These are phyloP conservation scores for Onychostruthus taczanowskii DNA, from an alignment of 2,113 vertebrate genomes.

Conservation along the genomic window DNA sequence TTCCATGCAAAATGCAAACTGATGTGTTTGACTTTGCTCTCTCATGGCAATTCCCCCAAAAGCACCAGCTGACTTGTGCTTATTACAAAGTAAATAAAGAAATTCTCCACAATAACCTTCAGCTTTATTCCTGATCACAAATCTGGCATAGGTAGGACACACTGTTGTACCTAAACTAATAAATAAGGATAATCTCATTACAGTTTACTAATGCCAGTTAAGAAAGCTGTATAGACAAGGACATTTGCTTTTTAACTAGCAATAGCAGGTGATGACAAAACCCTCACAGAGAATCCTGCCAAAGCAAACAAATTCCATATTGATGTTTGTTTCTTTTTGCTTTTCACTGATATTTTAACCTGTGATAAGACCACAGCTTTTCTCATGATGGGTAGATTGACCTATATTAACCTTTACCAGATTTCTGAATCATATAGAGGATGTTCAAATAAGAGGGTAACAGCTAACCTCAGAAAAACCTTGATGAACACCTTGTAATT, in stretches of 20 bases:
- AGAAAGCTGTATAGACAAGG: background rate
- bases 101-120: background rate
- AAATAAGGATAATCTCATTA: background rate
- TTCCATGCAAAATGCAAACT: background rate
- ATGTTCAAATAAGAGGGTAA: background rate
- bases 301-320: background rate
- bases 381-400: background rate
- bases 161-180: background rate
- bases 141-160: background rate
- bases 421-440: background rate
- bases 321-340: background rate
- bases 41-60: background rate
- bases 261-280: background rate
- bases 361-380: background rate
- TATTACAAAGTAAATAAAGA: background rate
- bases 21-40: background rate
- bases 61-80: background rate
- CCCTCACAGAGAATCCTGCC: background rate
- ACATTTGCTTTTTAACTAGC: background rate
- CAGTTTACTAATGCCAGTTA: background rate
- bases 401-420: background rate
- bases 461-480: background rate
- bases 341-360: slow-evolving; percentile 14
- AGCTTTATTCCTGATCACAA: background rate
- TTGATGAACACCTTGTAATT: background rate